Evolutionary conservation across 2,888 invertebrate genomes (phyloP), one percentile per base, ranked within the genome.

Genomic region (Oxytorus armatus): DNA sequence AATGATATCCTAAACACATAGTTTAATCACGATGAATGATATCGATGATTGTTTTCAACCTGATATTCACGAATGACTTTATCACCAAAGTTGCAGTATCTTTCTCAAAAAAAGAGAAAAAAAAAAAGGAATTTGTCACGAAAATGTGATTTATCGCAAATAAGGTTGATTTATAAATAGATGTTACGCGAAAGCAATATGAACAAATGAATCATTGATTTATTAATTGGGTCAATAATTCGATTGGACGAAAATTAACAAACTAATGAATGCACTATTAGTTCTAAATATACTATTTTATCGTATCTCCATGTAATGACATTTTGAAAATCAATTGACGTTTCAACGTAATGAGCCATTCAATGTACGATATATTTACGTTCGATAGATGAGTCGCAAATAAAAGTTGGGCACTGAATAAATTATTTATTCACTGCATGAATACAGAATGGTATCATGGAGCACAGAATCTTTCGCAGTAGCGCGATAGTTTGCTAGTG

Each of bases 1-100:
- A 7, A n/a, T 3, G 21, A 59, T 47, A 63, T 63, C 44, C 49
- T 33, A 65, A 65, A 49, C 21, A 18, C 65, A 18, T 47, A n/a
- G 7, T 44, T 49, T 65, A 65, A 25, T 44, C 14, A 11, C 25
- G n/a, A 23, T 51, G 3, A 51, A 51, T 25, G 21, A 51, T 3
- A 51, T 23, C 21, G n/a, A 11, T 23, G 51, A 51, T 10, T n/a
- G 25, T 23, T 51, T 11, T 23, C n/a, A n/a, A 7, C 23, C 23
- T 51, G 3, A 14, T 23, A 11, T 51, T 11, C 3, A 36, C 36
- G 36, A 36, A 36, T 36, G 36, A 36, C n/a, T n/a, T 36, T 36
- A 3, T 3, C 10, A 36, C 1, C 3, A 36, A 36, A 51, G 7
- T 23, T n/a, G 4, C 3, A 51, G 51, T 11, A 51, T 23, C 16